Evolutionary conservation across 2,797 vertebrate species (phyloP).

Genomic region (Argyrosomus regius): DNA sequence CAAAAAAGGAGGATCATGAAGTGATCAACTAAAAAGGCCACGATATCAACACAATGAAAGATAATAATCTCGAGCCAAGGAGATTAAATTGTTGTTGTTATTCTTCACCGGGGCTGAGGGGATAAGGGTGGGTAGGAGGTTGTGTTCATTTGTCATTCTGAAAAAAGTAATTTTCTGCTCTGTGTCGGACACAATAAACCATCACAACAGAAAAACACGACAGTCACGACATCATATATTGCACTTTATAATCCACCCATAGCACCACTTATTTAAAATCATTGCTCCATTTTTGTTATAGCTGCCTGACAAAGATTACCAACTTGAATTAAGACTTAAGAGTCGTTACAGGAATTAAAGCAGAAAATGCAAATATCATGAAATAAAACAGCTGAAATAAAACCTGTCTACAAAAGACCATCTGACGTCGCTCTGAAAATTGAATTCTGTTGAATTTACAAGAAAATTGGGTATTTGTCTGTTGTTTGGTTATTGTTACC

Average conservation of each 20-base stretch:
- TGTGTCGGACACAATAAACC: conserved; percentile 71
- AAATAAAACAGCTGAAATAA: conserved; percentile 51
- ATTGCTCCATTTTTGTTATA: conserved; percentile 49
- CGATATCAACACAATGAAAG: conserved; percentile 74
- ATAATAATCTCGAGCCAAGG: conserved; percentile 65
- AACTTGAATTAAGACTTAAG: conserved; percentile 46
- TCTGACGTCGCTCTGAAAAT: conserved; percentile 52
- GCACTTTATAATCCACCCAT: conserved; percentile 77
- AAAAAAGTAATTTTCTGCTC: conserved; percentile 63
- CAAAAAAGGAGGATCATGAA: conserved; percentile 58
- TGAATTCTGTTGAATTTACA: conserved; percentile 57
- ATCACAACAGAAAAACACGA: conserved; percentile 51
- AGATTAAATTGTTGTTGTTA: conserved; percentile 76
- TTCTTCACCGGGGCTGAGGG: conserved; percentile 36
- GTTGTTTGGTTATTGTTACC: conserved; percentile 56
- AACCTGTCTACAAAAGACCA: conserved; percentile 46
- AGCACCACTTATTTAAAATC: conserved; percentile 47
- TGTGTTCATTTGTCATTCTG: conserved; percentile 63
- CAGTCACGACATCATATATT: conserved; percentile 76
- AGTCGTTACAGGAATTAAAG: conserved; percentile 27
- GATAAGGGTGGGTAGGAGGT: conserved; percentile 48
- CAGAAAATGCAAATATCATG: conserved; percentile 53
- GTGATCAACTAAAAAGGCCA: conserved; percentile 69
- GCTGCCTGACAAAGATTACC: conserved; percentile 40
- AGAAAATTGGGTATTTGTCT: conserved; percentile 57